Conservation (phyloP, 2,888 invertebrate species). For the Gasteruption jaculator region DNA sequence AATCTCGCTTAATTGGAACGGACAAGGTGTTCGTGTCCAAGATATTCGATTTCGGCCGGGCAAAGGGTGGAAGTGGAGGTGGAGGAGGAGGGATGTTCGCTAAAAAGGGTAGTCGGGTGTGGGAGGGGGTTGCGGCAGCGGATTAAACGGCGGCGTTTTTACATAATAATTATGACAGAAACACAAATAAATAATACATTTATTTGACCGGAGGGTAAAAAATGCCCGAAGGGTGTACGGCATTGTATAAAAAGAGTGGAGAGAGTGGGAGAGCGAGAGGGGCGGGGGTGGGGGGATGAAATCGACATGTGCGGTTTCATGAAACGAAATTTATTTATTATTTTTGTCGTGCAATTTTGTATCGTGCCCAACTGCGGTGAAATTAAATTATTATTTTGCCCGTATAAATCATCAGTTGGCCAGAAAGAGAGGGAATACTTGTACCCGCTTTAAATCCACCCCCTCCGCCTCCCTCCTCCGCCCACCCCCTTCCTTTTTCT, state of each 20-base stretch:
- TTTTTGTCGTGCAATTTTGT: constrained; percentile 51
- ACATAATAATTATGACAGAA: no score
- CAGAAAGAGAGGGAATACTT: constrained; percentile 20
- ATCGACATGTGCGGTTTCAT: constrained; percentile 44
- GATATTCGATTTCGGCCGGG: no score
- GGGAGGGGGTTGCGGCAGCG: no score
- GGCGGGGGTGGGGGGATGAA: constrained; percentile 31
- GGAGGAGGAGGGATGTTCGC: constrained; percentile 9
- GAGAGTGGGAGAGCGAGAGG: constrained; percentile 18
- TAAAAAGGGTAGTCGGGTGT: constrained; percentile 11
- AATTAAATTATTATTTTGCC: constrained; percentile 52
- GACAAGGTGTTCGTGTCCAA: no score
- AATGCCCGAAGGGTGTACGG: no score
- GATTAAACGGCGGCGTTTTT: no score
- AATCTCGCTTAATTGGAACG: constrained; percentile 14
- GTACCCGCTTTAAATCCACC: constrained; percentile 37
- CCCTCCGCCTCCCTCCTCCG: constrained; percentile 8
- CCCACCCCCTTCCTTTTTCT: background rate
- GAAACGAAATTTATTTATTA: constrained; percentile 49
- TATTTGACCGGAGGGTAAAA: no score
- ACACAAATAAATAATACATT: no score
- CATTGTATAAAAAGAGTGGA: no score
- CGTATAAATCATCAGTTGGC: constrained; percentile 44
- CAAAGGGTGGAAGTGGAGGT: background rate
- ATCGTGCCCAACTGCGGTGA: constrained; percentile 48